Conservation (phyloP, 2,888 invertebrate genomes). For the Cordilura impudica region DNA sequence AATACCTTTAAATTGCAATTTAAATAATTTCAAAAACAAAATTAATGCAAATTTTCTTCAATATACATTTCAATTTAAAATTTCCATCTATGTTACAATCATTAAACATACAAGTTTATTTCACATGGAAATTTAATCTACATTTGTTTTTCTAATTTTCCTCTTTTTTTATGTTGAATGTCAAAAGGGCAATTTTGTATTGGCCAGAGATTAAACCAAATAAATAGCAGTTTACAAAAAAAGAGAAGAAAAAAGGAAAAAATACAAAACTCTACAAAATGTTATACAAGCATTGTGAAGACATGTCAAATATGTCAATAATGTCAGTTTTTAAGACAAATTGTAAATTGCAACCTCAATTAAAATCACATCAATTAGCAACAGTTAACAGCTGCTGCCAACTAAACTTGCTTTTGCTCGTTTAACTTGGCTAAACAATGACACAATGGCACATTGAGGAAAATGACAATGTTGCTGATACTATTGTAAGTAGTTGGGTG, state of each 20-base stretch:
- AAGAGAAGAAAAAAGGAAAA: background rate
- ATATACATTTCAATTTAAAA: too few species aligned
- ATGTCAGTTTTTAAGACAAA: conserved; percentile 55
- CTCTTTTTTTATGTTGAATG: background rate
- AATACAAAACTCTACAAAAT: background rate
- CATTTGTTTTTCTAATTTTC: background rate
- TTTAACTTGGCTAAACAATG: background rate
- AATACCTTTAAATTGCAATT: too few species aligned
- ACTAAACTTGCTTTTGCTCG: background rate
- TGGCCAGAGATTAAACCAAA: background rate
- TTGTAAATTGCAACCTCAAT: conserved; percentile 61
- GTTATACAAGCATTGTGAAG: background rate
- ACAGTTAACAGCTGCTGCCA: conserved; percentile 58
- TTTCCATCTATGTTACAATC: too few species aligned
- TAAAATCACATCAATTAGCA: conserved; percentile 65
- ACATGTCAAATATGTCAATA: conserved; percentile 55
- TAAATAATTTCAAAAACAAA: too few species aligned
- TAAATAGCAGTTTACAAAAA: background rate
- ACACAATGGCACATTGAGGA: background rate
- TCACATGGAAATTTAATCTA: background rate
- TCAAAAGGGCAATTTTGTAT: background rate
- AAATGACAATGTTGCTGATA: background rate
- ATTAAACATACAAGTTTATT: too few species aligned
- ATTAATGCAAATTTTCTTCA: too few species aligned
- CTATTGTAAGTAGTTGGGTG: background rate